Evolutionary conservation across 2,888 invertebrate species (phyloP), one percentile per base, ranked within the genome.

Genomic region (Hydraecia micacea): DNA sequence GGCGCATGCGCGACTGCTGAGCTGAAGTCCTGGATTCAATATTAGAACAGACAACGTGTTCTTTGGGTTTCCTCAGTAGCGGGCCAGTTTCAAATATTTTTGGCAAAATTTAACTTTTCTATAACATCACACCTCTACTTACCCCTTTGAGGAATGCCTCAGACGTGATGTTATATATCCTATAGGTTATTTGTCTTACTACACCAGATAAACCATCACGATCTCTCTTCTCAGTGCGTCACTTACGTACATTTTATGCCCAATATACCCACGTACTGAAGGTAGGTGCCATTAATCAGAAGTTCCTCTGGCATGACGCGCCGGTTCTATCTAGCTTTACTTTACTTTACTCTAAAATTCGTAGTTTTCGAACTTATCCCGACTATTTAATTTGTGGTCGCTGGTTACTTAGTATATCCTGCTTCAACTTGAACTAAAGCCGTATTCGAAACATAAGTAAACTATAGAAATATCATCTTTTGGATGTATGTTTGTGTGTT

Each of bases 281-380:
- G 52, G 71, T n/a, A 62, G 82, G 15, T 21, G 52, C 32, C 79
- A 73, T 81, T 66, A 62, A 79, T 84, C 55, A 73, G 32, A 67
- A 73, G 39, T 73, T 70, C 25, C 49, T 52, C 52, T 46, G 63
- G 28, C 21, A n/a, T 62, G 84, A 46, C 69, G 63, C 5, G 63
- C 15, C 49, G 25, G 36, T 69, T 28, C 68, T 60, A 28, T 18
- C 63, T 36, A 63, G 71, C 58, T 63, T 68, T 32, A 52, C 67
- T 21, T 67, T 18, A 60, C 67, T 60, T 42, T 8, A 15, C 55
- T 77, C 9, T 3, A n/a, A 62, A 42, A 70, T 46, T 1, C n/a
- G 3, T 15, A 39, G 58, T 28, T 52, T 32, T 25, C n/a, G 25
- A 49, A 71, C 42, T 66, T 72, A 70, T 46, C 52, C 11, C 18